Evolutionary conservation across 2,113 vertebrate species (phyloP).

Genomic region (Corapipo altera): DNA sequence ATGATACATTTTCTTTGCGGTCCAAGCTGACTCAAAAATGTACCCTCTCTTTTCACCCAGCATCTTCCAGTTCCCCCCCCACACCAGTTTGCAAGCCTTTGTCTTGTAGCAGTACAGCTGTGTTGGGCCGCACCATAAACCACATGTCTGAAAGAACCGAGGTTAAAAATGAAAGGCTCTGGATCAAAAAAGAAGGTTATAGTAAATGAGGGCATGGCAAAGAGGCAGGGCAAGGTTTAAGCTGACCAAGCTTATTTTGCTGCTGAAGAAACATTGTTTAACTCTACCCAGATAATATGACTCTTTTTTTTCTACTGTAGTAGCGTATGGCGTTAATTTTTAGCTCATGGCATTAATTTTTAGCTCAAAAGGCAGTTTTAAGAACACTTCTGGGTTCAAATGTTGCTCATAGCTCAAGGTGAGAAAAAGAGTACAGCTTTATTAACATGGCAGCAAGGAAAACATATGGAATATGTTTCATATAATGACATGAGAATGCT

Average conservation of each 20-base stretch:
- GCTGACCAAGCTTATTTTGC: background rate
- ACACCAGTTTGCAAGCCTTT: background rate
- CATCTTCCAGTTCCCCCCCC: background rate
- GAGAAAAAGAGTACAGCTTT: background rate
- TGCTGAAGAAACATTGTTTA: background rate
- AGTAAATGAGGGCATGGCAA: background rate
- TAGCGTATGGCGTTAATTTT: background rate
- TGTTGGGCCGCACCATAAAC: background rate
- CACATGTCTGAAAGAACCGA: background rate
- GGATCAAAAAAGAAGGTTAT: background rate
- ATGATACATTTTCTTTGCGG: background rate
- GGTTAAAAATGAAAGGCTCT: background rate
- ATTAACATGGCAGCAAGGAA: background rate
- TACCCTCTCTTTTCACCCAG: background rate
- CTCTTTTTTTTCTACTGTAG: background rate
- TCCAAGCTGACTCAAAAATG: background rate
- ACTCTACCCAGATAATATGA: background rate
- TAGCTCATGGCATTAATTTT: background rate
- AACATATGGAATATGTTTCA: background rate
- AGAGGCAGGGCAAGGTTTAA: background rate
- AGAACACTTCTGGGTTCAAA: background rate
- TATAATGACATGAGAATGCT: background rate
- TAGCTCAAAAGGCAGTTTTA: background rate
- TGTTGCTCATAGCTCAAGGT: background rate
- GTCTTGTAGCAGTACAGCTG: background rate